Conservation (phyloP, 37 sponge, comb jelly and placozoan genomes). For the Crambe crambe region DNA sequence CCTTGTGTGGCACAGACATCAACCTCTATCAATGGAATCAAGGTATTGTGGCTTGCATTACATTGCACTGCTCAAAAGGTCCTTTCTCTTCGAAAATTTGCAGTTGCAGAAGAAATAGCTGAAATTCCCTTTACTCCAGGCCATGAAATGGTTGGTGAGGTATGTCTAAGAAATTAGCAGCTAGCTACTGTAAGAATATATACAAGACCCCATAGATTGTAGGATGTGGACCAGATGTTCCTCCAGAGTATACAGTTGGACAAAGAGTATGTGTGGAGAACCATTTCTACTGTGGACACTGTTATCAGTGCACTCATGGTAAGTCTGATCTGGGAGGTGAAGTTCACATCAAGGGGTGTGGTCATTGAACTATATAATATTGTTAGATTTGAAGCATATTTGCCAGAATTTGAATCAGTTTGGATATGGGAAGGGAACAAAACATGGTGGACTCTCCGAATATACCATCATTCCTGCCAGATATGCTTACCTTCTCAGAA, state of each 20-base stretch:
- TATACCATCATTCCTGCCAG: slow-evolving; percentile 80
- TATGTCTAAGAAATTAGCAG: slow-evolving; percentile 14
- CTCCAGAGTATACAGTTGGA: slow-evolving; percentile 70
- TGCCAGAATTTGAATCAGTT: slow-evolving; percentile 91
- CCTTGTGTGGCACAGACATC: slow-evolving; percentile 90
- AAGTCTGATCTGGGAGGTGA: too few relatives aligned
- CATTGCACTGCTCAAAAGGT: too few relatives aligned
- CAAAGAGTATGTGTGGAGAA: slow-evolving; percentile 90
- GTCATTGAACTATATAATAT: background rate
- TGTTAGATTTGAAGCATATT: slow-evolving; percentile 79
- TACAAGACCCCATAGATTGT: too few relatives aligned
- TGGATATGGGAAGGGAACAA: slow-evolving; percentile 91
- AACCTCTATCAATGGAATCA: slow-evolving; percentile 80
- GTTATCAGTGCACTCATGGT: slow-evolving; percentile 92
- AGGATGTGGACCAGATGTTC: slow-evolving; percentile 54
- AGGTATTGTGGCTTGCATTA: too few relatives aligned
- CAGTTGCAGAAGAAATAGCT: slow-evolving; percentile 83
- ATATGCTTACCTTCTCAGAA: slow-evolving; percentile 85
- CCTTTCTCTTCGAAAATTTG: too few relatives aligned
- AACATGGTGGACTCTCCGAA: slow-evolving; percentile 88
- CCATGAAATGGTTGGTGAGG: slow-evolving; percentile 90
- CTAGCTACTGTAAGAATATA: too few relatives aligned
- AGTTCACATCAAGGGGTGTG: too few relatives aligned
- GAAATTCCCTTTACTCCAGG: slow-evolving; percentile 89
- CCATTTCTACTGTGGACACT: slow-evolving; percentile 94